Percentiles rank a stretch among this genome's conserved stretches.
Evolutionary conservation across 2,113 vertebrate genomes (phyloP).

Genomic region (Sitta europaea): DNA sequence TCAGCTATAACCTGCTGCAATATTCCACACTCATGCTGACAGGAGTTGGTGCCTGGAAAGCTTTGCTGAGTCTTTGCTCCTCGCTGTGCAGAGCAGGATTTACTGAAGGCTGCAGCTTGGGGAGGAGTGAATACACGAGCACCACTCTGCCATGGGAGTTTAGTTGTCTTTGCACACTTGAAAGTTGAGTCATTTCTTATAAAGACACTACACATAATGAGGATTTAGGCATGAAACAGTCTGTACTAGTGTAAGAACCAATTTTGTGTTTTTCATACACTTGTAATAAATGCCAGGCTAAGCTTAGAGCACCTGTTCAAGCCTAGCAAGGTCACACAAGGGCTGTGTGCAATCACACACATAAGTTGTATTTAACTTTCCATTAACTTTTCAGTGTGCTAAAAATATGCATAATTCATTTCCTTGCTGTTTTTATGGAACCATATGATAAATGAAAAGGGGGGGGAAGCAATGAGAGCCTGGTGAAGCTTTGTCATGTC

Average conservation of each 20-base stretch:
- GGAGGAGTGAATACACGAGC: background rate
- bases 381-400: conserved; percentile 38
- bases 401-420: conserved; percentile 24
- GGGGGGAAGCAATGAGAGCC: background rate
- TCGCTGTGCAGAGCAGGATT: background rate
- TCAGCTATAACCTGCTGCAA: background rate
- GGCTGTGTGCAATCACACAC: conserved; percentile 31
- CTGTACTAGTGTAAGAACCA: background rate
- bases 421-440: conserved; percentile 37
- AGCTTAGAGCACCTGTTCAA: conserved; percentile 39
- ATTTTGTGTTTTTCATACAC: background rate
- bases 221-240: conserved; percentile 36
- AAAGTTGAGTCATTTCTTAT: conserved; percentile 30
- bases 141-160: background rate
- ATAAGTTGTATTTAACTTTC: conserved; percentile 45
- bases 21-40: background rate
- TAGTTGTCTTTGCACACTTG: background rate
- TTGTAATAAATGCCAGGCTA: conserved; percentile 35
- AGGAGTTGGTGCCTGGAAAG: background rate
- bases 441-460: background rate
- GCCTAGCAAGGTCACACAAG: conserved; percentile 38
- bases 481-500: background rate
- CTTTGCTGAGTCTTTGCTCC: background rate
- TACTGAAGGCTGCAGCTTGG: background rate
- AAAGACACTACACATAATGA: conserved; percentile 22